Evolutionary conservation across 2,113 vertebrate genomes (phyloP).

Genomic region (Formicarius rufipectus): DNA sequence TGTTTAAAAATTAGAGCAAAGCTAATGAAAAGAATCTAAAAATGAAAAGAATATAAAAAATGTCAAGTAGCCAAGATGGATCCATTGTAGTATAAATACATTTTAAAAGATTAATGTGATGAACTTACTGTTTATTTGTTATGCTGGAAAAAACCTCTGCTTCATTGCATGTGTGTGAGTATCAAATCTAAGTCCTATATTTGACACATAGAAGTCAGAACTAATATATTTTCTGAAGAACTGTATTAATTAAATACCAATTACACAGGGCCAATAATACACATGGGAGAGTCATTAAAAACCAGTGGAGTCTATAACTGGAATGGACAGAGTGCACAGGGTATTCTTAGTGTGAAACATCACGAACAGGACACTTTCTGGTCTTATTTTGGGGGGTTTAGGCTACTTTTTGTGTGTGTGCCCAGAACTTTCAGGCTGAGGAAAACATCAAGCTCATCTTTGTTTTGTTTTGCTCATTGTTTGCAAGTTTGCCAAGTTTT

Average conservation of each 20-base stretch:
- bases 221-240: not conserved
- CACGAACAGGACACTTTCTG: not conserved
- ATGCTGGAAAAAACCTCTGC: not conserved
- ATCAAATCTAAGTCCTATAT: not conserved
- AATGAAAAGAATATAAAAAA: not conserved
- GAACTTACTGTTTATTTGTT: not conserved
- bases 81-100: not conserved
- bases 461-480: slow-evolving; percentile 5
- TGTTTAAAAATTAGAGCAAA: not conserved
- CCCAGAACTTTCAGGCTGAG: slow-evolving; percentile 11
- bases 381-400: not conserved
- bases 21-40: not conserved
- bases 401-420: not conserved
- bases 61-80: not conserved
- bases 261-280: not conserved
- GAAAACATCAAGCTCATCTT: not conserved
- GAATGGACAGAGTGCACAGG: not conserved
- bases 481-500: slow-evolving; percentile 20
- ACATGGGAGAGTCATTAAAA: not conserved
- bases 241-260: not conserved
- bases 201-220: not conserved
- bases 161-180: not conserved
- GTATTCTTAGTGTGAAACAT: not conserved
- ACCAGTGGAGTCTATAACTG: not conserved
- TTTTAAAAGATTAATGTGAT: not conserved